phyloP scores from a whole-genome alignment of 1,140 invertebrate genomes.

The Drosophila kikkawai region DNA sequence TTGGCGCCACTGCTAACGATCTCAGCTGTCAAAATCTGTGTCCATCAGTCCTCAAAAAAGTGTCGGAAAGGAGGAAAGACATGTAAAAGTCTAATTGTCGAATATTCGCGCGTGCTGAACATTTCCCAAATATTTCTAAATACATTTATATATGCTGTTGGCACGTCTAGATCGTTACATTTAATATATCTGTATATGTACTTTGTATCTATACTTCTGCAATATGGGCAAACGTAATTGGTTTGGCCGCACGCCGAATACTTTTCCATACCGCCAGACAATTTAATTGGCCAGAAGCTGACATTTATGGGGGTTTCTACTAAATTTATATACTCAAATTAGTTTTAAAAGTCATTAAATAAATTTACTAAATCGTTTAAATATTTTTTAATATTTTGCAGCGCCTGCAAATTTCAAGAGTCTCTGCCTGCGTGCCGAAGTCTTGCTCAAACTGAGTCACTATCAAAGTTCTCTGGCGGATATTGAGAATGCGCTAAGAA shows the following conservation, averaged over 20 bases:
- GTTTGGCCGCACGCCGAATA: slow-evolving; percentile 34
- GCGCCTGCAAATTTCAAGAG: slow-evolving; percentile 89
- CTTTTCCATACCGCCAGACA: slow-evolving; percentile 29
- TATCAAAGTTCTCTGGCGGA: slow-evolving; percentile 89
- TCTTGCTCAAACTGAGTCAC: slow-evolving; percentile 88
- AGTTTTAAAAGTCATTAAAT: neutral
- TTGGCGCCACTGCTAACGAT: slow-evolving; percentile 8
- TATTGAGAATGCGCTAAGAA: slow-evolving; percentile 88
- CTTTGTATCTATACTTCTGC: slow-evolving; percentile 12
- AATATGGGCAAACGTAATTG: slow-evolving; percentile 46
- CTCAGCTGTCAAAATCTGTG: slow-evolving; percentile 27
- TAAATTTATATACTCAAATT: slow-evolving; percentile 33
- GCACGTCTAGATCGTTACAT: slow-evolving; percentile 7
- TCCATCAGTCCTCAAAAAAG: neutral
- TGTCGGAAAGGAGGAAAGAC: neutral
- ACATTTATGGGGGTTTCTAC: slow-evolving; percentile 56
- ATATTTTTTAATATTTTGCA: slow-evolving; percentile 85
- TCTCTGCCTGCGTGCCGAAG: slow-evolving; percentile 89
- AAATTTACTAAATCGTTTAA: slow-evolving; percentile 9
- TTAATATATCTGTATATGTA: neutral
- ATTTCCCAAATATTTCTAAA: slow-evolving; percentile 18
- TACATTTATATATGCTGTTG: slow-evolving; percentile 6
- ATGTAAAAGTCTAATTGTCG: slow-evolving; percentile 55
- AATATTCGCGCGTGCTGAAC: slow-evolving; percentile 63
- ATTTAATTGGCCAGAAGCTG: slow-evolving; percentile 55